A percentile compares a stretch with the other conserved stretches of the same genome.
Evolutionary conservation across 1,140 invertebrate species (phyloP).

Genomic region (Galleria mellonella): DNA sequence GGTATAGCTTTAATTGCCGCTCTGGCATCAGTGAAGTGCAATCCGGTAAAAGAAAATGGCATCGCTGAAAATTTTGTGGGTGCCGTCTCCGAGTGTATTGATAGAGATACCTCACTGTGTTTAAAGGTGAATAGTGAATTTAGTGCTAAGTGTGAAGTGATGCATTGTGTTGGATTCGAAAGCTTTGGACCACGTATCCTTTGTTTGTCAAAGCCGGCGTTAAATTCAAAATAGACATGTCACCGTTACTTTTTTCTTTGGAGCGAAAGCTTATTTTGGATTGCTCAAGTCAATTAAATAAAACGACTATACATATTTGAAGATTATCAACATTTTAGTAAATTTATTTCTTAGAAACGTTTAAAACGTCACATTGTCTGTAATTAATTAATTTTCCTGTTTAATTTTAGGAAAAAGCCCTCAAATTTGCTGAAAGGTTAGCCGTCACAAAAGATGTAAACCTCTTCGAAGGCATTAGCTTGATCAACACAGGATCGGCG

Average conservation of each 20-base stretch:
- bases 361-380: no score
- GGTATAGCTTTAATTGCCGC: conserved; percentile 43
- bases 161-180: conserved; percentile 17
- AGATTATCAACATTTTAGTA: no score
- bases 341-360: no score
- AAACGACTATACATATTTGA: no score
- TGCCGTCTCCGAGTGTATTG: conserved; percentile 58
- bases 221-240: background rate
- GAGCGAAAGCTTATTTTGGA: no score
- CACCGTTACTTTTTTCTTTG: background rate
- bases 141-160: conserved; percentile 38
- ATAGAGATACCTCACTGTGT: conserved; percentile 58
- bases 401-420: conserved; percentile 60
- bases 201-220: background rate
- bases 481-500: conserved; percentile 58
- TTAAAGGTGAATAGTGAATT: conserved; percentile 56
- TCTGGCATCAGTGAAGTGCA: conserved; percentile 44
- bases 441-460: conserved; percentile 43
- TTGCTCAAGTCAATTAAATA: no score
- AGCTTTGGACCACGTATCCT: background rate
- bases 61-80: conserved; percentile 60
- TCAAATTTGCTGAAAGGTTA: conserved; percentile 55
- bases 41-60: conserved; percentile 48
- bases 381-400: conserved; percentile 3
- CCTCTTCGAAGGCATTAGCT: conserved; percentile 52